Conservation (phyloP, 2,113 vertebrate genomes). For the Anhinga anhinga region DNA sequence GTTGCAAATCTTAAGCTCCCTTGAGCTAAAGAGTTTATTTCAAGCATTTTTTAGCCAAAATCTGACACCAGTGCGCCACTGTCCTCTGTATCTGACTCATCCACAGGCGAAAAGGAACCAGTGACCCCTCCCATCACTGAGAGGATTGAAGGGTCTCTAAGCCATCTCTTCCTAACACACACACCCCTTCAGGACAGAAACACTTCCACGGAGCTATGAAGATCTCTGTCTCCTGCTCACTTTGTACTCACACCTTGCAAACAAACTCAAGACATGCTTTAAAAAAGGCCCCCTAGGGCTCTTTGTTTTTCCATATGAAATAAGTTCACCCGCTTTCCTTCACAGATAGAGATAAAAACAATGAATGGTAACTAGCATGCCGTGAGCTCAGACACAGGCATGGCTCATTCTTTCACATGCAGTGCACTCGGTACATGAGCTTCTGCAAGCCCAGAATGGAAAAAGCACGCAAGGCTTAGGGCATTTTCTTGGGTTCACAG, state of each 20-base stretch:
- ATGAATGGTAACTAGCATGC: rapidly evolving
- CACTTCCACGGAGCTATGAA: rapidly evolving
- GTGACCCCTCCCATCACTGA: rapidly evolving
- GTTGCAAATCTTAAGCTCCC: background rate
- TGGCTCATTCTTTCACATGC: rapidly evolving
- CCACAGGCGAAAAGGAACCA: background rate
- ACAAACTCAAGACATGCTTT: background rate
- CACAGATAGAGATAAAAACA: background rate
- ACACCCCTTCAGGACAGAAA: background rate
- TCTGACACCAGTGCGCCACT: background rate
- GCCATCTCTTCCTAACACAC: background rate
- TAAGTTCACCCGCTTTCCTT: background rate
- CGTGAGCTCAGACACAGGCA: rapidly evolving
- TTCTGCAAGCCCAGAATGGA: background rate
- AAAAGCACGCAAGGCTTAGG: background rate
- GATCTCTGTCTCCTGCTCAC: background rate
- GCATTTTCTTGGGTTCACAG: background rate
- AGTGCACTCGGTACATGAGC: rapidly evolving
- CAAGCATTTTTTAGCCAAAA: background rate
- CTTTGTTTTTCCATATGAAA: background rate
- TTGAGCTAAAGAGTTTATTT: background rate
- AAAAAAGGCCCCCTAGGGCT: background rate
- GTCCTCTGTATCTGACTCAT: background rate
- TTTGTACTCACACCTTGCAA: background rate
- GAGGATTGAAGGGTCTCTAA: background rate